Base-by-base conservation (phyloP, 2,888 invertebrate species). In the Clanis bilineata region DNA sequence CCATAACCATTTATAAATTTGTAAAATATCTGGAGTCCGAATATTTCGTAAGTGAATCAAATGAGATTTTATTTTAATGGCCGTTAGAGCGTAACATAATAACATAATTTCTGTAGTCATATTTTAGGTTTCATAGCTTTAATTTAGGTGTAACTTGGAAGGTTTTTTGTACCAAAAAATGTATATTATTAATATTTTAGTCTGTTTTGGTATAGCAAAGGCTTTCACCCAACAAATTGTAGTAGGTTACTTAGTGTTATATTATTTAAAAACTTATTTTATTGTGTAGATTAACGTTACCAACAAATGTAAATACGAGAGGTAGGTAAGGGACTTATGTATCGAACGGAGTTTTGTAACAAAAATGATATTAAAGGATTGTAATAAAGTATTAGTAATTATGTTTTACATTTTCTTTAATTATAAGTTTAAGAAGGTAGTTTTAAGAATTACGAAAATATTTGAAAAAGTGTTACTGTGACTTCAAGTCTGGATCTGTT, bases 81-180 rank as follows among this genome's bases (percentile, higher is more conserved):
- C 51, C 51, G 51, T n/a, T 10, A 83, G 78, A 80, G 82, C 70
- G 83, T 81, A 85, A 79, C 62, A 64, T 65, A 71, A 72, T 75
- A 66, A 67, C 68, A 72, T 79, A 71, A 72, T 81, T 84, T 85
- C 80, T 84, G 73, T 88, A 91, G 90, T 92, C 90, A 91, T 87
- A 86, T 77, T 69, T 82, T 85, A 86, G 79, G 85, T 81, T 81
- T 82, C 72, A 88, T 90, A 92, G 92, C 92, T 92, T 92, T 92
- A 92, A 90, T 72, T 77, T 85, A 89, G 80, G 65, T 80, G 76
- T 74, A 61, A 76, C 68, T 71, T 79, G 86, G 82, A 90, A 88
- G 88, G 88, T 86, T 90, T 78, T 82, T 83, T 87, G 80, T 88
- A 89, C 90, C 91, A 90, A 92, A 92, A 86, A 89, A 80, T 90